Evolutionary conservation across 64 coral and sea anemone species (phyloP).

Genomic region (Orbicella faveolata): DNA sequence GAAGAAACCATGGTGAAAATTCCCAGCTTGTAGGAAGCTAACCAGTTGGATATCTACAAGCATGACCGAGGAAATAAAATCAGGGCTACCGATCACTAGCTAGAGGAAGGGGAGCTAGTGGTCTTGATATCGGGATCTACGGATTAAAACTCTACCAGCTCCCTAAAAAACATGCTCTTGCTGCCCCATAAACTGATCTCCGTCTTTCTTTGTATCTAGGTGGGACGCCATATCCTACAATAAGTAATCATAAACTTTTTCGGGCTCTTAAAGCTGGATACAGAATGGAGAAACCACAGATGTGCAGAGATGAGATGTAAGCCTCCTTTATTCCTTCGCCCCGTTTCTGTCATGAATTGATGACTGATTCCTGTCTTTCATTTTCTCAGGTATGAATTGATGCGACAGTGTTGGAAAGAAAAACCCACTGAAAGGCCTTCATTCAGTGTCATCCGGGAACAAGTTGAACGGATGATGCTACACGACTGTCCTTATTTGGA

Average conservation of each 20-base stretch:
- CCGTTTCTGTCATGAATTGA: neutral
- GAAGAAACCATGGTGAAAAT: too few species aligned
- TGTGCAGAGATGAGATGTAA: conserved; percentile 52
- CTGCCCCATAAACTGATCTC: too few species aligned
- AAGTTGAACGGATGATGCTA: conserved; percentile 1
- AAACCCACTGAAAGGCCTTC: neutral
- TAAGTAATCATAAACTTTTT: conserved; percentile 13
- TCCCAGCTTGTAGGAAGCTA: too few species aligned
- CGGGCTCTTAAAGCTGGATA: conserved; percentile 23
- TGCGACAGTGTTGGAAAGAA: neutral
- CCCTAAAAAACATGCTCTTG: too few species aligned
- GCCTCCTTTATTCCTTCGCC: neutral
- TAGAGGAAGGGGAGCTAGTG: too few species aligned
- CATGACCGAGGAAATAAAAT: too few species aligned
- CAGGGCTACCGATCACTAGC: too few species aligned
- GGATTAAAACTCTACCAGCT: too few species aligned
- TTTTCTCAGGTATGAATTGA: neutral
- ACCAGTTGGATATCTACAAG: too few species aligned
- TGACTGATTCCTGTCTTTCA: neutral
- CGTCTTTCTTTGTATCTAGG: too few species aligned
- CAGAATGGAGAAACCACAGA: conserved; percentile 42
- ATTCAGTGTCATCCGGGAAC: neutral
- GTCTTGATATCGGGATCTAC: too few species aligned
- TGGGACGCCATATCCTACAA: conserved; percentile 15
- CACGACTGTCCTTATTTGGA: too few species aligned